A percentile compares a stretch with the other conserved stretches of the same genome.
Conservation (phyloP, 2,888 invertebrate genomes). For the Drosophila pseudotakahashii region DNA sequence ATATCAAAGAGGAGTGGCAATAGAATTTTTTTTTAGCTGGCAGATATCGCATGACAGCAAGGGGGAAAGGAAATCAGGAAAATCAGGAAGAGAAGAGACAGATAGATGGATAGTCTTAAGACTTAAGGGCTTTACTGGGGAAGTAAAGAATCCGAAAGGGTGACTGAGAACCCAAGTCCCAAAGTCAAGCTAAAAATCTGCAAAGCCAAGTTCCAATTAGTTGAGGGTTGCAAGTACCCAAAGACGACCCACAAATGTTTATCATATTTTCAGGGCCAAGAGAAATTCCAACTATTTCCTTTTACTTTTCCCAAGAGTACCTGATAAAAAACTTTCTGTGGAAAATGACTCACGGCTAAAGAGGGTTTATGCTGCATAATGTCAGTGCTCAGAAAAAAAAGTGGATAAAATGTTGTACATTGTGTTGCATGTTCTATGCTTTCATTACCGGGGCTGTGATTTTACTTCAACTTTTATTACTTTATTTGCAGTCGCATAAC, state of each 20-base stretch:
- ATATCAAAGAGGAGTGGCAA: constrained; percentile 51
- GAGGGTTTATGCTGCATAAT: constrained; percentile 40
- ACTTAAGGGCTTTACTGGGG: constrained; percentile 29
- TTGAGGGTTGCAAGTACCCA: constrained; percentile 10
- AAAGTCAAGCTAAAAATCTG: constrained; percentile 21
- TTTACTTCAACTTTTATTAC: constrained; percentile 63
- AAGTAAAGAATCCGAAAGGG: constrained; percentile 4
- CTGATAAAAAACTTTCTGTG: constrained; percentile 6
- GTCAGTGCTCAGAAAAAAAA: constrained; percentile 37
- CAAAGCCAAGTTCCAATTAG: constrained; percentile 33
- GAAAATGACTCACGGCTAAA: constrained; percentile 35
- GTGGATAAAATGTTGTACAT: constrained; percentile 20
- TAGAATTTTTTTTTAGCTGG: constrained; percentile 31
- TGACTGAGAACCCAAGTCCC: constrained; percentile 4
- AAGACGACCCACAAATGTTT: constrained; percentile 12
- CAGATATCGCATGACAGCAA: constrained; percentile 29
- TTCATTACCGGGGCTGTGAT: constrained; percentile 36
- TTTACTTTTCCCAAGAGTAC: constrained; percentile 16
- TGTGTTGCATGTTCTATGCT: constrained; percentile 34
- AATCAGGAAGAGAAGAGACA: constrained; percentile 27
- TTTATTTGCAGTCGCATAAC: constrained; percentile 75
- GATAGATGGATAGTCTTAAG: constrained; percentile 35
- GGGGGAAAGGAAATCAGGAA: constrained; percentile 3
- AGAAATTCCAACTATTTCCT: constrained; percentile 10
- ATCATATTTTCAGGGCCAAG: constrained; percentile 22